Conservation (phyloP, 1,140 invertebrate species). For the Eulimnadia texana region DNA sequence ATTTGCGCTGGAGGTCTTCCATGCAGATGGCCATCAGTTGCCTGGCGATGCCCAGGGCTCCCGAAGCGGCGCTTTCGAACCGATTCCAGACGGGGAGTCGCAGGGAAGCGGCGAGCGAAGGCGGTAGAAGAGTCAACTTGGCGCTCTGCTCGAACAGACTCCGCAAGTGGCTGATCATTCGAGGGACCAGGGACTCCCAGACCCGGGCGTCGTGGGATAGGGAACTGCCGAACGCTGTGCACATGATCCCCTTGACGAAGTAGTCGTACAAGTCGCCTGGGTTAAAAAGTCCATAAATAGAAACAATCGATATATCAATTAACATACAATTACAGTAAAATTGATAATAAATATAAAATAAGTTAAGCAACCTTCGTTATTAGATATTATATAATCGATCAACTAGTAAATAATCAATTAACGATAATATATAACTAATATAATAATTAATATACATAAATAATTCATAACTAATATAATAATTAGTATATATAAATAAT, state of each 20-base stretch:
- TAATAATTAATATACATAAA: too few relatives aligned
- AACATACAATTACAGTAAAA: too few relatives aligned
- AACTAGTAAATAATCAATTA: too few relatives aligned
- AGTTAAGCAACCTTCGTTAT: too few relatives aligned
- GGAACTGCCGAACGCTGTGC: not conserved
- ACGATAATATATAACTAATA: too few relatives aligned
- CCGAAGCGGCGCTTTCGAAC: constrained; percentile 48
- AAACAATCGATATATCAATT: too few relatives aligned
- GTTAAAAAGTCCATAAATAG: too few relatives aligned
- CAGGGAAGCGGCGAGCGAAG: constrained; percentile 43
- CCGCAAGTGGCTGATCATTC: not conserved
- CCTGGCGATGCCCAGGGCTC: constrained; percentile 38
- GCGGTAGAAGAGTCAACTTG: constrained; percentile 48
- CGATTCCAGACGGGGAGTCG: constrained; percentile 52
- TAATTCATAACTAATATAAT: too few relatives aligned
- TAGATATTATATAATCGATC: too few relatives aligned
- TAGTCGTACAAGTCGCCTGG: constrained; percentile 20
- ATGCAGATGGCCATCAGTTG: not conserved
- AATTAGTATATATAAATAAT: too few relatives aligned
- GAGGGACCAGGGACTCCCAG: not conserved
- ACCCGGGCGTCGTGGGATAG: not conserved
- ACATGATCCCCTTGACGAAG: constrained; percentile 9
- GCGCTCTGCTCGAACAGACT: constrained; percentile 32
- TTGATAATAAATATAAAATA: too few relatives aligned
- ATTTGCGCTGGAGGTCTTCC: not conserved